Evolutionary conservation across 2,888 invertebrate genomes (phyloP), one percentile per base, ranked within the genome.

Genomic region (Malthinus flaveolus): DNA sequence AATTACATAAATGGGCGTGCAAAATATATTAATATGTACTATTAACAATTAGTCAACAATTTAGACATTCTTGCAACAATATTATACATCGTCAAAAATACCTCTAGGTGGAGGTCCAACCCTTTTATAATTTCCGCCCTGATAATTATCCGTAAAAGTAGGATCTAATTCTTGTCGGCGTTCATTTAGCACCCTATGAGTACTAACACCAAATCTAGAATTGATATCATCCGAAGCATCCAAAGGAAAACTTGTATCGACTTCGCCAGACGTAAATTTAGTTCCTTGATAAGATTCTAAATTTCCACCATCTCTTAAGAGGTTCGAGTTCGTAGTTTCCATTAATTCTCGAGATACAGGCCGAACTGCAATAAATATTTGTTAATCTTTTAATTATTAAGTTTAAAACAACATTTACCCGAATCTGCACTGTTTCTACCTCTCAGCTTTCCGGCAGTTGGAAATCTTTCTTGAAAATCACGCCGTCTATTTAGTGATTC

Each of bases 11-110:
- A 23, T 23, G 3, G 5, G 23, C 23, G 23, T 23, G 3, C 23
- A 23, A 23, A 23, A 23, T 23, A 23, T 23, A 23, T 23, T 23
- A 23, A 23, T 23, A 23, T 23, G 23, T 3, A 23, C 23, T 23
- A 3, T 23, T 23, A 23, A 23, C 23, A 23, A 23, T 23, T 23
- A 23, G 46, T 46, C 46, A 32, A 46, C 32, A 32, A 32, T 31
- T 32, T 46, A 32, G 23, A 15, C 31, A 23, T 9, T 15, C 31
- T 8, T 23, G 11, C 45, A 32, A 33, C 12, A 34, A 34, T 10
- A 48, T 42, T 83, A 93, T 59, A 93, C 91, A 75, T 93, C 93
- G 73, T 93, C 93, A 67, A 93, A 93, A 58, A 93, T 82, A 7
- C 91, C 90, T 65, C 88, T 82, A 0, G 91, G 92, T 0, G 91